Evolutionary conservation across 2,797 vertebrate genomes (phyloP).

Genomic region (Phoebastria nigripes): DNA sequence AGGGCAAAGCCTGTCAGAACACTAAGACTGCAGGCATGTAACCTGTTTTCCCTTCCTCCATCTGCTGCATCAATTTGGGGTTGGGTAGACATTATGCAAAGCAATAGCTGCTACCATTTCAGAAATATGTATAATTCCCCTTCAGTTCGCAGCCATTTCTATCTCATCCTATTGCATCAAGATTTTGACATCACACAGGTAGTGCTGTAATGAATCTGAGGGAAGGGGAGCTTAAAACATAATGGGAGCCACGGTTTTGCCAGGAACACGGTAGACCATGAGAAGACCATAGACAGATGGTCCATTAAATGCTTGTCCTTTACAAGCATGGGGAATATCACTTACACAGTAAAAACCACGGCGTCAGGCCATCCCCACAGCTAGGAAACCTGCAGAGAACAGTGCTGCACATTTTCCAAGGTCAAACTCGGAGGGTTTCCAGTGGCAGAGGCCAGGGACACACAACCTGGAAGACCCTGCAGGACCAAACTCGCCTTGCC

Average conservation of each 20-base stretch:
- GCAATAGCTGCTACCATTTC: not conserved
- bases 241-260: not conserved
- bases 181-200: not conserved
- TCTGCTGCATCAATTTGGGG: constrained; percentile 46
- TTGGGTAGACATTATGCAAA: constrained; percentile 1
- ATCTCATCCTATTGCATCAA: not conserved
- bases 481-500: not conserved
- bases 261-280: not conserved
- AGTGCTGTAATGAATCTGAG: not conserved
- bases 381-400: not conserved
- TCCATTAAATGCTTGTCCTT: not conserved
- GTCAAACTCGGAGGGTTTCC: not conserved
- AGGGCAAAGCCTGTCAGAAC: constrained; percentile 43
- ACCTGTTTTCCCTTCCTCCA: constrained; percentile 56
- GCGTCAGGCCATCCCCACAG: not conserved
- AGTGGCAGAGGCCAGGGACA: not conserved
- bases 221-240: not conserved
- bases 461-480: not conserved
- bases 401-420: not conserved
- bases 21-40: constrained; percentile 47
- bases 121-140: not conserved
- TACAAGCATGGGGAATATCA: not conserved
- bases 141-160: not conserved
- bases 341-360: not conserved
- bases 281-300: constrained; percentile 30